These are phyloP conservation scores for Corythaeola cristata DNA, from an alignment of 2,113 vertebrate genomes.

Conservation along the genomic window DNA sequence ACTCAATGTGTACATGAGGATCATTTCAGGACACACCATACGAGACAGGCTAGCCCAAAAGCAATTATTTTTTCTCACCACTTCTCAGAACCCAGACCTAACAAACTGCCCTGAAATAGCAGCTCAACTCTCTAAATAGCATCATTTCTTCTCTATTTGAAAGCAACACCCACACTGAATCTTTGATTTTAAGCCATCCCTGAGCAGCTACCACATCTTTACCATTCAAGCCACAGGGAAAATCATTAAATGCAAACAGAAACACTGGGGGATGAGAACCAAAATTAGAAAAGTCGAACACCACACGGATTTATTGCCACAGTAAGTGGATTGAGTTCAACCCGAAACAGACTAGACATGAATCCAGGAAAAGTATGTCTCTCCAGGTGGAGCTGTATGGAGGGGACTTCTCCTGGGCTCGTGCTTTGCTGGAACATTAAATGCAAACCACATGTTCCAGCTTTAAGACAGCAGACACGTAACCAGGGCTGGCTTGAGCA, in stretches of 20 bases:
- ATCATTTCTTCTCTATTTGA: background rate
- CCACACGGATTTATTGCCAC: background rate
- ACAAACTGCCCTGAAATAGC: conserved; percentile 48
- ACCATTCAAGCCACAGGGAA: conserved; percentile 41
- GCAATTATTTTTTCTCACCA: conserved; percentile 40
- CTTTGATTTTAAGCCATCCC: conserved; percentile 51
- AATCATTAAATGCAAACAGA: conserved; percentile 26
- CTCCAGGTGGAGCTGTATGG: background rate
- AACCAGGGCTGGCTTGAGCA: background rate
- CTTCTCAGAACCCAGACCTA: conserved; percentile 39
- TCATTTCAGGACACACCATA: conserved; percentile 43
- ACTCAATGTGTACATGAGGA: background rate
- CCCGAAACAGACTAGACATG: background rate
- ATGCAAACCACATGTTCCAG: background rate
- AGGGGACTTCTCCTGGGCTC: background rate
- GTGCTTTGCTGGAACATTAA: background rate
- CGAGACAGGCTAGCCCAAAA: background rate
- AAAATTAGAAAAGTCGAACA: background rate
- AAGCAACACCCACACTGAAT: conserved; percentile 16
- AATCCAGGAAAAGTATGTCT: background rate
- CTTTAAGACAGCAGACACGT: background rate
- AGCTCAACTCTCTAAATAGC: conserved; percentile 11
- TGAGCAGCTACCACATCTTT: background rate
- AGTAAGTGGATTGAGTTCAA: background rate
- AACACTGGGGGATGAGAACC: background rate